Base-by-base conservation (phyloP, 1,140 invertebrate genomes). In the Harlomillsia oculata region DNA sequence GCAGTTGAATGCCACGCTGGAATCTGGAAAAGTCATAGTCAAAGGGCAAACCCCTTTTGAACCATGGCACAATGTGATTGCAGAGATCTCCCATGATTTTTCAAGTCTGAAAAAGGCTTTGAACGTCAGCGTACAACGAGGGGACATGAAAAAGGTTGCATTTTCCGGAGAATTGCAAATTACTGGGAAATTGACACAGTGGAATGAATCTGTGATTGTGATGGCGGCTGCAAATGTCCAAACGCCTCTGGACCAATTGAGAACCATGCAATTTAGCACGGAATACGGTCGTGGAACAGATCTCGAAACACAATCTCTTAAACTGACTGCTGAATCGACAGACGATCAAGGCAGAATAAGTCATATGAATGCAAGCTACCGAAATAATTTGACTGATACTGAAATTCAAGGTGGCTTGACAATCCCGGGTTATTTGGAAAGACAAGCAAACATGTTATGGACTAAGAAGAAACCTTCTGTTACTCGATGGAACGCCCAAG, bases 161-260 rank as follows among this genome's bases (percentile, higher is more conserved):
- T 11, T 51, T 0, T 11, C 14, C 14, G 23, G 34, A 13, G 29
- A 36, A 23, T 37, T 41, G 8, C n/a, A 52, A 20, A 13, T 40
- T 5, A 23, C 20, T 9, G 49, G 48, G 37, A 51, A 32, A 18
- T 29, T 60, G 1, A 14, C 32, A 5, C 13, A 53, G 1, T n/a
- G 52, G 8, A n/a, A 20, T 30, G 14, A 4, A 16, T 13, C 26
- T 9, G 60, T 43, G 1, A 28, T 26, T 3, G 46, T 40, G 11
- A 28, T 8, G 16, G 18, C 55, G 20, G 36, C 37, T 3, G 23
- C 62, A 5, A 14, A 29, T 9, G 2, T 60, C 5, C 20, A 18
- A 13, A 54, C 49, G 13, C 59, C 62, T 6, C 16, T 64, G 6
- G 16, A 57, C 14, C 20, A 51, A 14, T 57, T 36, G n/a, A 18